These are phyloP conservation scores for Cyprinodon brontotheroides DNA, from an alignment of 2,113 vertebrate genomes.

Conservation along the genomic window DNA sequence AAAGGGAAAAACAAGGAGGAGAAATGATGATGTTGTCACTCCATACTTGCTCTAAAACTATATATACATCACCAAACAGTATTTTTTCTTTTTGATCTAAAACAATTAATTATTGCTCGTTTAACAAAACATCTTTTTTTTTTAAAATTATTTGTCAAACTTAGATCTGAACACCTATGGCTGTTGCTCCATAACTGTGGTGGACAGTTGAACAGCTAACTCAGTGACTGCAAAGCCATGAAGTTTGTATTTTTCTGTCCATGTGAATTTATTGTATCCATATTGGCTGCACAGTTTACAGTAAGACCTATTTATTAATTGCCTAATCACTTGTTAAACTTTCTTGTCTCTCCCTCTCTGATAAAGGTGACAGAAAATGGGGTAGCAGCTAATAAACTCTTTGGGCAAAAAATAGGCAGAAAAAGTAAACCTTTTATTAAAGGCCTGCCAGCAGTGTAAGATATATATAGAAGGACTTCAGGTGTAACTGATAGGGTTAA, in stretches of 20 bases:
- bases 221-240: constrained; percentile 15
- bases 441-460: constrained; percentile 42
- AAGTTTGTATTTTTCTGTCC: background rate
- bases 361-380: no score
- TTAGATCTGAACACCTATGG: background rate
- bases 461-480: constrained; percentile 34
- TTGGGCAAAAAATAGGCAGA: constrained; percentile 2
- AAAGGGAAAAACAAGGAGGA: no score
- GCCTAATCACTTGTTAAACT: no score
- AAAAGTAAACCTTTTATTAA: constrained; percentile 15
- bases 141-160: background rate
- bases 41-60: no score
- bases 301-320: constrained; percentile 34
- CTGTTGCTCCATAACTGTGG: background rate
- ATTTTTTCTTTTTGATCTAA: no score
- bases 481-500: constrained; percentile 64
- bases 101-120: no score
- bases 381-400: no score
- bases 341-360: no score
- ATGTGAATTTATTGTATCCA: constrained; percentile 20
- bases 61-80: no score
- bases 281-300: constrained; percentile 21
- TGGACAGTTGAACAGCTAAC: constrained; percentile 23
- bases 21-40: no score
- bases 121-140: background rate